A percentile compares a stretch with the other conserved stretches of the same genome.
phyloP scores from a whole-genome alignment of 2,113 vertebrate species.

The Pitta sordida region DNA sequence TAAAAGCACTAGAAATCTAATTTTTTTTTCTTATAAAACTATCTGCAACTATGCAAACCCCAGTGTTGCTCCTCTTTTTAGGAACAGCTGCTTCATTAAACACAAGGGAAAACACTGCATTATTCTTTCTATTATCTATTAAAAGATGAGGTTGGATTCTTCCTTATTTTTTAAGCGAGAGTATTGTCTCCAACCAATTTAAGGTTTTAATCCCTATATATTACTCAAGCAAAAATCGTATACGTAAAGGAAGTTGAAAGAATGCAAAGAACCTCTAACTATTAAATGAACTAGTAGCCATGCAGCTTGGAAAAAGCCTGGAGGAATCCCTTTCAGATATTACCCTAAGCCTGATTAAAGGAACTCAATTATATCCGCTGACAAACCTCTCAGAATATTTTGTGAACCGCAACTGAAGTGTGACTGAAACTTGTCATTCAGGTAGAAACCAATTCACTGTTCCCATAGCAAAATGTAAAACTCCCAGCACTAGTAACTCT shows the following conservation, averaged over 20 bases:
- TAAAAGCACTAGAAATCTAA: neutral
- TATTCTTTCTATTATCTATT: neutral
- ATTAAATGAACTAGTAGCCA: neutral
- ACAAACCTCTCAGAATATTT: constrained; percentile 20
- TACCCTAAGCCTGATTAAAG: neutral
- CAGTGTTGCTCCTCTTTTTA: neutral
- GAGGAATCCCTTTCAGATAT: neutral
- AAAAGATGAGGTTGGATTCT: neutral
- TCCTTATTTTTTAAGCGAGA: neutral
- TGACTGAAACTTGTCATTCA: constrained; percentile 36
- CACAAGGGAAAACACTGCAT: neutral
- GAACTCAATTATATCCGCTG: constrained; percentile 16
- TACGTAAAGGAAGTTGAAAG: neutral
- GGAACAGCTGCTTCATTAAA: neutral
- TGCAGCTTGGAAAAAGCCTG: neutral
- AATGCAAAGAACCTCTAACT: neutral
- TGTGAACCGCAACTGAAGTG: constrained; percentile 18
- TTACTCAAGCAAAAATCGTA: neutral
- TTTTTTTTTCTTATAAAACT: neutral
- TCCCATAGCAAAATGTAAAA: neutral
- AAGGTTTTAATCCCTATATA: neutral
- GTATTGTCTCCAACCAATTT: neutral
- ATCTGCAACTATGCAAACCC: neutral
- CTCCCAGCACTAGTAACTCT: neutral
- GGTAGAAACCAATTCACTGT: neutral